Evolutionary conservation across 1,140 invertebrate species (phyloP), one percentile per base, ranked within the genome.

Genomic region (Pomacea maculata): DNA sequence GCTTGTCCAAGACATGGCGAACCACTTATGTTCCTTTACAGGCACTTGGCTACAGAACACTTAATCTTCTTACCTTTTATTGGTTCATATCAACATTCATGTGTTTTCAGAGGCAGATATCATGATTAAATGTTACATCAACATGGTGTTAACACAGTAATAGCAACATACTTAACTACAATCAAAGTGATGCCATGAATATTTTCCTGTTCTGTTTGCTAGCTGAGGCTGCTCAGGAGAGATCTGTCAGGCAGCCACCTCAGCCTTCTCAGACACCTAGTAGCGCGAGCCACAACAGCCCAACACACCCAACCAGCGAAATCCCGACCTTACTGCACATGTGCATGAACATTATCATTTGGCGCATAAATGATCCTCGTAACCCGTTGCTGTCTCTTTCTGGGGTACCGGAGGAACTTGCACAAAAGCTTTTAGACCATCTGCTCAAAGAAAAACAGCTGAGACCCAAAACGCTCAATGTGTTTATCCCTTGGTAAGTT

Each of bases 401-500:
- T 52, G 86, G 87, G 17, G 80, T 89, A 6, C 83, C 89, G 0
- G 85, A 88, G 76, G 82, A 87, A 11, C 82, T 89, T 75, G 87
- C 89, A 14, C 85, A 88, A 76, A 83, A 84, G 29, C 75, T 90
- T 15, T 54, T 90, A 19, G 70, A 81, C 7, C 84, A 87, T 68
- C 85, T 90, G 6, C 65, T 89, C 63, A 88, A 88, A 71, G 84
- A 90, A 61, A 86, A 86, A 81, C 80, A 85, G 61, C 84, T 90
- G 21, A 87, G 86, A 73, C 85, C 86, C 0, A 87, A 85, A 67
- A 88, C 85, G 55, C 81, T 90, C 12, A 85, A 89, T 72, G 82
- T 85, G 19, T 90, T 90, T 84, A 83, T 89, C 76, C 85, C 89
- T n/a, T 88, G 88, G 89, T 90, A 81, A 81, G 83, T 81, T 63